Conservation (phyloP, 92 coral and sea anemone genomes). For the Palythoa caribaeorum region DNA sequence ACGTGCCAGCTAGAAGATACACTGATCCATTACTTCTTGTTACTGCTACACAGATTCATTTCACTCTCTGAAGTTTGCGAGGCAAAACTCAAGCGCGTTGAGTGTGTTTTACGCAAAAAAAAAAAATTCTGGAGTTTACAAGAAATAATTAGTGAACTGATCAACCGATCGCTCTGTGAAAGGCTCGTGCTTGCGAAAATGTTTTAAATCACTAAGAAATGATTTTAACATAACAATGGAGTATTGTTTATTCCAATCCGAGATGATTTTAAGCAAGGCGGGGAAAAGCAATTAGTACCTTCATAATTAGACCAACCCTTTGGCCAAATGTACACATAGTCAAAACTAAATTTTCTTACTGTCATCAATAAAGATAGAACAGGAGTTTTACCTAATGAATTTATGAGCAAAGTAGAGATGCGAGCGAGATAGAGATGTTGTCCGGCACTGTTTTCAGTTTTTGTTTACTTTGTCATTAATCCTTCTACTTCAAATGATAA, state of each 20-base stretch:
- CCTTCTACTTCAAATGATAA: constrained; percentile 72
- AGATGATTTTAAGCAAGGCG: constrained; percentile 60
- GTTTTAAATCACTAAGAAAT: constrained; percentile 69
- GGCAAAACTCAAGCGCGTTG: constrained; percentile 17
- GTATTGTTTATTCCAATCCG: constrained; percentile 64
- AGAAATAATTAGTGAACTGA: constrained; percentile 51
- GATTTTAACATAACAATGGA: constrained; percentile 66
- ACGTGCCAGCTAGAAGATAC: constrained; percentile 61
- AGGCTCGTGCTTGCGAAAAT: constrained; percentile 69
- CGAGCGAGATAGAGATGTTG: constrained; percentile 42
- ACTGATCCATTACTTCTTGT: constrained; percentile 55
- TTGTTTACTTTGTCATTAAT: constrained; percentile 74
- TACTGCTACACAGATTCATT: constrained; percentile 53
- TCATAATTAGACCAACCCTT: constrained; percentile 65
- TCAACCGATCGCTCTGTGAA: constrained; percentile 63
- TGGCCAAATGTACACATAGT: constrained; percentile 45
- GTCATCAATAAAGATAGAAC: constrained; percentile 37
- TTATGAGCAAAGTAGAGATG: constrained; percentile 12
- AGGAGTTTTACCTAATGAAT: constrained; percentile 11
- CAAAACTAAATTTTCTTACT: constrained; percentile 49
- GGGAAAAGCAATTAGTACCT: constrained; percentile 67
- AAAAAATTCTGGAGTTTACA: constrained; percentile 14
- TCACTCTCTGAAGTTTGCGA: constrained; percentile 22
- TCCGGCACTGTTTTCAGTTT: constrained; percentile 33
- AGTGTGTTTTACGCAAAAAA: constrained; percentile 42